These are phyloP conservation scores for Aporophyla nigra DNA, from an alignment of 2,888 invertebrate genomes.

Conservation along the genomic window DNA sequence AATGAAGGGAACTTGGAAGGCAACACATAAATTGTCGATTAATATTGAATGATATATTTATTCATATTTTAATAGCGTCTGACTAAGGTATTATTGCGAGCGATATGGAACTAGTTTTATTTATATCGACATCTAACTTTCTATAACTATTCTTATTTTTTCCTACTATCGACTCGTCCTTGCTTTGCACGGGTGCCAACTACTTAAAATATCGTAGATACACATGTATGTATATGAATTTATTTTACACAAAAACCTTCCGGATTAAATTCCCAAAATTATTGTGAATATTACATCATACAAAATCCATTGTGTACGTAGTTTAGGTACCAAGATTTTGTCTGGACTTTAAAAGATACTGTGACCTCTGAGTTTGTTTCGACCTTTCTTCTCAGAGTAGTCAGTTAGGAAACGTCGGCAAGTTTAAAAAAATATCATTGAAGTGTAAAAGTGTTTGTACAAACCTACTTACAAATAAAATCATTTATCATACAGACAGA, in stretches of 20 bases:
- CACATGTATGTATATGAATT: background rate
- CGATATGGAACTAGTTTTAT: slow-evolving; percentile 15
- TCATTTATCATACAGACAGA: background rate
- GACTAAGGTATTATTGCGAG: background rate
- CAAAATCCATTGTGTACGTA: background rate
- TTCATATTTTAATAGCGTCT: slow-evolving; percentile 17
- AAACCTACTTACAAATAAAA: too few species aligned
- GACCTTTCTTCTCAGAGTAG: too few species aligned
- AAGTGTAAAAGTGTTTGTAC: too few species aligned
- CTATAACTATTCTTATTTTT: slow-evolving; percentile 4
- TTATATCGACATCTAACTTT: slow-evolving; percentile 8
- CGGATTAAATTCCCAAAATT: background rate
- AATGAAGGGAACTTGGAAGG: slow-evolving; percentile 41
- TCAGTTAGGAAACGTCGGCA: too few species aligned
- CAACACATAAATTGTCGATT: slow-evolving; percentile 30
- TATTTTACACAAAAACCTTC: background rate
- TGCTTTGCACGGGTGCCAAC: background rate
- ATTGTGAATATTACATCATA: background rate
- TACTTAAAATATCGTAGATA: background rate
- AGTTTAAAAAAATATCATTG: too few species aligned
- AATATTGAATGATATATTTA: slow-evolving; percentile 11
- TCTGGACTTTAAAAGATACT: too few species aligned
- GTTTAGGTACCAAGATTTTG: background rate
- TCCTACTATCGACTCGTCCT: background rate
- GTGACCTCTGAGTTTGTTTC: too few species aligned